Base-by-base conservation (phyloP, 2,113 vertebrate genomes). In the Archocentrus centrarchus region DNA sequence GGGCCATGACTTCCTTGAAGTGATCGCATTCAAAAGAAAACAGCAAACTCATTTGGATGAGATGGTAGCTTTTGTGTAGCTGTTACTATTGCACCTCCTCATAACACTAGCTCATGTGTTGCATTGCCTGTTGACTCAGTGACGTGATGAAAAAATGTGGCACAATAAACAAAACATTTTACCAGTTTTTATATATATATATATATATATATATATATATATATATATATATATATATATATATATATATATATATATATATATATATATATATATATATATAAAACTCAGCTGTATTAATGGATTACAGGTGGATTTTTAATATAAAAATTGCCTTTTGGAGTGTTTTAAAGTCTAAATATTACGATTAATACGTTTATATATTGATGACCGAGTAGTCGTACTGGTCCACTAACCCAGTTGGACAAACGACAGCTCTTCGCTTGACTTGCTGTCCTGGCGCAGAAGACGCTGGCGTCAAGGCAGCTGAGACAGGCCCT, bases 381-480 rank as follows among this genome's bases (percentile, higher is more conserved):
- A 22, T 32, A 9, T 2, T n/a, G 41, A 89, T 77, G 0, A 27
- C 58, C 15, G 80, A 87, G 24, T 7, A 60, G 20, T 89, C 86
- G 62, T 86, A 41, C 86, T 87, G 88, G 62, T 90, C 79, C 82
- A 88, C 78, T 87, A 89, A 91, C 81, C 87, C 57, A 89, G 5
- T 61, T 88, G 75, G 58, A 61, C 15, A 32, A 83, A 22, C 64
- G 78, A 60, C 22, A 3, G 66, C 66, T 93, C 87, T 66, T 17
- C 0, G 4, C 2, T 92, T 77, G 59, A 89, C 11, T 90, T 3
- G 0, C 75, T 73, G 32, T 58, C 64, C 88, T 89, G 50, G 7
- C 1, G 2, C 3, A 3, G 57, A 41, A 14, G 5, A 7, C 3
- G 3, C 2, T 3, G 1, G 37, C 0, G 3, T 86, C 32, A 84